Evolutionary conservation across 1,140 invertebrate species (phyloP).

Genomic region (Lordiphosa mommai): DNA sequence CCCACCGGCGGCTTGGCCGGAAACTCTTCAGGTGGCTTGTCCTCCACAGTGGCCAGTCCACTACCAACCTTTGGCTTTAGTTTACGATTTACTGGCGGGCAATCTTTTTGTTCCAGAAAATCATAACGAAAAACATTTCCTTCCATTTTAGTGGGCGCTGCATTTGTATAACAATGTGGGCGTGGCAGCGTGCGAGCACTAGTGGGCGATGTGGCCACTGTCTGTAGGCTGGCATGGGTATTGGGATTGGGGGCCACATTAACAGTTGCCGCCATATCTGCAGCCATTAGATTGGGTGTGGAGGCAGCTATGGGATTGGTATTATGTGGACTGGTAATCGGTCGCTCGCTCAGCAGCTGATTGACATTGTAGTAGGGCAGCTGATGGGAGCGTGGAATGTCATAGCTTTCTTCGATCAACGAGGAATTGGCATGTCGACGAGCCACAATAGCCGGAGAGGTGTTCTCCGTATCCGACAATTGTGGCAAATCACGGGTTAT

Average conservation of each 20-base stretch:
- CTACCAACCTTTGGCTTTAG: conserved; percentile 85
- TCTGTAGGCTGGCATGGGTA: too few species aligned
- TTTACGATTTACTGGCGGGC: conserved; percentile 88
- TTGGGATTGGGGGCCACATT: conserved; percentile 1
- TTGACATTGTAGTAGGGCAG: conserved; percentile 77
- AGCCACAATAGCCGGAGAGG: conserved; percentile 73
- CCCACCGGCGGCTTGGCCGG: conserved; percentile 61
- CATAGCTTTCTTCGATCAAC: conserved; percentile 85
- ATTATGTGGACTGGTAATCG: conserved; percentile 62
- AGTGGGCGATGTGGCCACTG: conserved; percentile 34
- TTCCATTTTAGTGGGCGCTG: conserved; percentile 82
- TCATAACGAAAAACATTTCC: conserved; percentile 83
- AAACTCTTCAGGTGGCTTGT: conserved; percentile 80
- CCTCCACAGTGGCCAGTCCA: conserved; percentile 80
- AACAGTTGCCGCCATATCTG: conserved; percentile 21
- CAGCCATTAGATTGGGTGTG: conserved; percentile 73
- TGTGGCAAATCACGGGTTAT: conserved; percentile 63
- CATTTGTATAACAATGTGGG: conserved; percentile 87
- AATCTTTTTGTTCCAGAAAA: conserved; percentile 80
- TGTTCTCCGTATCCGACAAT: conserved; percentile 79
- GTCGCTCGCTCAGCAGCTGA: conserved; percentile 66
- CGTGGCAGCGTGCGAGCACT: conserved; percentile 66
- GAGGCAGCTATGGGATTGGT: conserved; percentile 64
- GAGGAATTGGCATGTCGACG: conserved; percentile 57
- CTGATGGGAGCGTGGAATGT: conserved; percentile 86